Conservation (phyloP, 2,797 vertebrate species). For the Ctenochaetus hawaiiensis region DNA sequence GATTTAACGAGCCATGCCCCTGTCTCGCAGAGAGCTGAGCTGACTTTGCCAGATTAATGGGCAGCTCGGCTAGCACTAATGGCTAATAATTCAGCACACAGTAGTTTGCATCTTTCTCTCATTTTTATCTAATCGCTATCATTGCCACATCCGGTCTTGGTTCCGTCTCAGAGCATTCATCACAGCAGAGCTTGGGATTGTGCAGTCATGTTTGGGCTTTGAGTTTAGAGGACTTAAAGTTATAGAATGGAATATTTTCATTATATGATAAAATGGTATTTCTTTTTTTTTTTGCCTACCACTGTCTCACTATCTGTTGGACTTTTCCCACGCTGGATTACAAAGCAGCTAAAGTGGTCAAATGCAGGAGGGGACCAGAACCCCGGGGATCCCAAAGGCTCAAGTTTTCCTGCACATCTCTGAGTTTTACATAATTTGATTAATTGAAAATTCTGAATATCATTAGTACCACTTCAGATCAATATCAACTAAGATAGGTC, state of each 20-base stretch:
- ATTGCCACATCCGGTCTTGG: slow-evolving; percentile 8
- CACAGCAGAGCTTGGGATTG: slow-evolving; percentile 16
- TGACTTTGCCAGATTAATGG: slow-evolving; percentile 68
- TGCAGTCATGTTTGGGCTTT: slow-evolving; percentile 13
- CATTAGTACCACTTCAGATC: no score
- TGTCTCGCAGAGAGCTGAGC: slow-evolving; percentile 32
- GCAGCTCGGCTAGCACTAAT: slow-evolving; percentile 47
- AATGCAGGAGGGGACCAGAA: no score
- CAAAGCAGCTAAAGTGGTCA: no score
- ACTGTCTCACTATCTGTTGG: no score
- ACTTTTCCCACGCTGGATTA: no score
- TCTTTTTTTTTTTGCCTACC: background rate
- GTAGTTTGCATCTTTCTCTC: slow-evolving; percentile 40
- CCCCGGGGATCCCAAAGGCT: no score
- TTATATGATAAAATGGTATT: slow-evolving; percentile 3
- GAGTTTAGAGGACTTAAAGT: slow-evolving; percentile 10
- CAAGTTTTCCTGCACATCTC: no score
- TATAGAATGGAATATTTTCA: slow-evolving; percentile 16
- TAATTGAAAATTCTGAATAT: no score
- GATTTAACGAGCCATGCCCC: slow-evolving; percentile 59
- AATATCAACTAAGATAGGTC: background rate
- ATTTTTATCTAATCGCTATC: slow-evolving; percentile 36
- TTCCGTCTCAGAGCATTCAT: slow-evolving; percentile 31
- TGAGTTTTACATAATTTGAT: no score
- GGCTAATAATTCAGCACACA: slow-evolving; percentile 61